Evolutionary conservation across 2,888 invertebrate genomes (phyloP), one percentile per base, ranked within the genome.

Genomic region (Digitonthophagus gazella): DNA sequence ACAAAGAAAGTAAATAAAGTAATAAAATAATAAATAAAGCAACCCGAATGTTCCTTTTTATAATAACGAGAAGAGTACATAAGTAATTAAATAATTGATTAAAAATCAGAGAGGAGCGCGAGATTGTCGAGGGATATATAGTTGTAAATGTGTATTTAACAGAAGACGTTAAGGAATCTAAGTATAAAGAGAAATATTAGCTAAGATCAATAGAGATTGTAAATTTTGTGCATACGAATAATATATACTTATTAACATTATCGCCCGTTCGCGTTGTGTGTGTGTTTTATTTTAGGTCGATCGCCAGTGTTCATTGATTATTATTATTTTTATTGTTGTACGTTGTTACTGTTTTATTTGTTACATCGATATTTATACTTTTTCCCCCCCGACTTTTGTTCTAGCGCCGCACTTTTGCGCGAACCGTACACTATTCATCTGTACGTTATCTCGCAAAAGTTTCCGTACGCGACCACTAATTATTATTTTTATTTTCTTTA

Each of bases 11-110:
- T 14, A 18, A 18, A 14, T 58, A 14, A 14, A 61, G 18, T 61
- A 61, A 61, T 18, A 19, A 19, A 18, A 61, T 18, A 61, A 18
- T 19, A 18, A 61, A 55, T 65, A 65, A 65, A 55, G 28, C 28
- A 44, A 66, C 69, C 69, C 69, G 61, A 44, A 69, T 67, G 69
- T 69, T 69, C 69, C 69, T 69, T 66, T 68, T 69, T 69, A 66
- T 69, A 57, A 58, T 22, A 68, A 65, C 19, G 19, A n/a, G 28
- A 57, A 68, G 14, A 22, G 69, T 69, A 64, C 69, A 67, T 64
- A 69, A 65, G 20, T 61, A 19, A 61, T n/a, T 61, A 61, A 19
- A 14, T 18, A 61, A 11, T 11, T 11, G 20, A 14, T 65, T 44
- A 65, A 28, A 54, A 67, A 64, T 65, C 58, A 56, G 22, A 16